phyloP scores from a whole-genome alignment of 1,140 invertebrate genomes.

The Bombus pascuorum region DNA sequence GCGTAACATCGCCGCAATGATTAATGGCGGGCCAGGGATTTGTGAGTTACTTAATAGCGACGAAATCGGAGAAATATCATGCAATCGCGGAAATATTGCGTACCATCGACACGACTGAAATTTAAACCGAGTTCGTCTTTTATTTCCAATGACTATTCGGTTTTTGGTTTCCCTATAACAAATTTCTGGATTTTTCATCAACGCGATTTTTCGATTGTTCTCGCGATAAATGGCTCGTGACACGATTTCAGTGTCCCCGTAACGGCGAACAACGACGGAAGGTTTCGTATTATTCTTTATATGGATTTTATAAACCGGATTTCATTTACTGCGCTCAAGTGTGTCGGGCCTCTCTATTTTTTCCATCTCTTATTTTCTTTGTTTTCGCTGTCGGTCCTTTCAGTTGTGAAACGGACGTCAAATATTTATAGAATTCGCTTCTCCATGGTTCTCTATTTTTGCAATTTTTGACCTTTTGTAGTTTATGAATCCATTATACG shows the following conservation, averaged over 20 bases:
- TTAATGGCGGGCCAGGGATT: slow-evolving; percentile 1
- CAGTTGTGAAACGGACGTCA: not conserved
- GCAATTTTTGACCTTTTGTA: not conserved
- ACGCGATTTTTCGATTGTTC: not conserved
- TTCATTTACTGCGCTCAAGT: not conserved
- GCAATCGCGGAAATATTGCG: not conserved
- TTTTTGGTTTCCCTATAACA: not conserved
- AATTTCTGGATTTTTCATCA: not conserved
- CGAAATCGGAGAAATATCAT: not conserved
- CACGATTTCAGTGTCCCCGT: not conserved
- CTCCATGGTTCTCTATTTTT: not conserved
- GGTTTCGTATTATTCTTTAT: not conserved
- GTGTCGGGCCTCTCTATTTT: not conserved
- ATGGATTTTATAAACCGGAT: not conserved
- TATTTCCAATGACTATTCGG: not conserved
- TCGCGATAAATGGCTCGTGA: not conserved
- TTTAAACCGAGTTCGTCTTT: not conserved
- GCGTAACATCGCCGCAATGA: not conserved
- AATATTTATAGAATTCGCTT: not conserved
- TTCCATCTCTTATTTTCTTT: not conserved
- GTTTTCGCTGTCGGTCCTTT: not conserved
- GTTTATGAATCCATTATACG: not conserved
- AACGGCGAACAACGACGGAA: not conserved
- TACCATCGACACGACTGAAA: not conserved
- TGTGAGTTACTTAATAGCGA: not conserved